Evolutionary conservation across 92 coral and sea anemone species (phyloP), one percentile per base, ranked within the genome.

Genomic region (Palythoa grandis): DNA sequence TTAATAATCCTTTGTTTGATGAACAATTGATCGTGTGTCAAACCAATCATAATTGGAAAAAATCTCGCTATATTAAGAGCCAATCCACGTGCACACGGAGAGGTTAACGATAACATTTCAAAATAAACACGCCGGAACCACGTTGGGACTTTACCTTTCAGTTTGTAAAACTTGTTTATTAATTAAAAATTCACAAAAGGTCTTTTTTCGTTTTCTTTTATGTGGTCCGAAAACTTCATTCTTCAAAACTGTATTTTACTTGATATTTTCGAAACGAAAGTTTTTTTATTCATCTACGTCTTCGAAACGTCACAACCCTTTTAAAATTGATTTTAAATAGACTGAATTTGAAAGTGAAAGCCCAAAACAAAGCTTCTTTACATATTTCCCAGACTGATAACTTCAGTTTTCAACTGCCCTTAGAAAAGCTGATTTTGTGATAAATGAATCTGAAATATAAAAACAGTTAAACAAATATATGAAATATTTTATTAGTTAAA

Each of bases 71-170:
- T 83, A 66, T 54, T 76, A 9, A 56, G 80, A 82, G 72, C 54
- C 88, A 72, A 89, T 77, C 83, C 93, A 92, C 95, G 92, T 94
- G 95, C 86, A 86, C 87, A 83, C 74, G 75, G 77, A 73, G 82
- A 87, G 80, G 87, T 29, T 61, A 53, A 71, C 52, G 40, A 54
- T 80, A n/a, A 66, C 23, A 67, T 91, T 90, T 91, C 91, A 91
- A 91, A 91, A 91, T 88, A 92, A 91, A 91, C 97, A 92, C 86
- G 83, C 85, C 88, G 89, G 73, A 88, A 88, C 93, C 98, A 94
- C 98, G 98, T 70, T 93, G 95, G 75, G 80, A 72, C 60, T 84
- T 68, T 61, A 53, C 88, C 75, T 80, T 70, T 87, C 72, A 40
- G 83, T 86, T 63, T 63, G 69, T 3, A 63, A 63, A 63, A 3